A percentile compares a stretch with the other conserved stretches of the same genome.
Evolutionary conservation across 2,113 vertebrate genomes (phyloP).

Genomic region (Brachyhypopomus occidentalis): DNA sequence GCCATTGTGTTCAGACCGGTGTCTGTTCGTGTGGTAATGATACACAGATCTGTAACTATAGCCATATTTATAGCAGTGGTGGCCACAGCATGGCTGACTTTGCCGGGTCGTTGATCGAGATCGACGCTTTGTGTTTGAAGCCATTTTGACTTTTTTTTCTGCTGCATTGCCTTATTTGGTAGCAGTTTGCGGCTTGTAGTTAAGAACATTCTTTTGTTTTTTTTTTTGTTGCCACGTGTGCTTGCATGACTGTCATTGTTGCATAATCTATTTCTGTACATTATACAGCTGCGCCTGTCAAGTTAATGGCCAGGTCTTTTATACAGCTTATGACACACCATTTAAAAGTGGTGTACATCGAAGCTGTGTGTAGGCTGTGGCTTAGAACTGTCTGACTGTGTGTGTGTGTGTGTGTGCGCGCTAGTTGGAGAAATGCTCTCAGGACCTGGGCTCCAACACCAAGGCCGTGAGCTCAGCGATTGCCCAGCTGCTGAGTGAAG

Average conservation of each 20-base stretch:
- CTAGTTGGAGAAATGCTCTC: slow-evolving; percentile 92
- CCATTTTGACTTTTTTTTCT: not conserved
- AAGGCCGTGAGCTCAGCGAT: slow-evolving; percentile 94
- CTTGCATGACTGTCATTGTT: not conserved
- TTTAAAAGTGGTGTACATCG: not conserved
- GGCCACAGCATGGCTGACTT: too few species aligned
- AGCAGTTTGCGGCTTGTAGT: not conserved
- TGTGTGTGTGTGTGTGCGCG: not conserved
- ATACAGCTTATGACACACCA: not conserved
- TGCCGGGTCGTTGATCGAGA: not conserved
- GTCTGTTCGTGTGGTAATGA: not conserved
- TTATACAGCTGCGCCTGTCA: not conserved
- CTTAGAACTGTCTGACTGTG: not conserved
- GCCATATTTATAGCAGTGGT: too few species aligned
- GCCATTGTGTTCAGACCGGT: not conserved
- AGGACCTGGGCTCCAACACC: slow-evolving; percentile 92
- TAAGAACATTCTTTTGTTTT: too few species aligned
- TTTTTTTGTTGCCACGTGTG: not conserved
- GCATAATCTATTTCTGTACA: not conserved
- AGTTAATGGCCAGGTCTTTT: not conserved
- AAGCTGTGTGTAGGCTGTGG: too few species aligned
- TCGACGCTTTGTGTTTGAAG: not conserved
- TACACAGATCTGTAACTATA: too few species aligned
- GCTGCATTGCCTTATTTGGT: not conserved
- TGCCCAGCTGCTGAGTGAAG: slow-evolving; percentile 90